A percentile compares a stretch with the other conserved stretches of the same genome.
phyloP scores from a whole-genome alignment of 2,888 invertebrate species.

The Scaptomyza cyrtandrae region DNA sequence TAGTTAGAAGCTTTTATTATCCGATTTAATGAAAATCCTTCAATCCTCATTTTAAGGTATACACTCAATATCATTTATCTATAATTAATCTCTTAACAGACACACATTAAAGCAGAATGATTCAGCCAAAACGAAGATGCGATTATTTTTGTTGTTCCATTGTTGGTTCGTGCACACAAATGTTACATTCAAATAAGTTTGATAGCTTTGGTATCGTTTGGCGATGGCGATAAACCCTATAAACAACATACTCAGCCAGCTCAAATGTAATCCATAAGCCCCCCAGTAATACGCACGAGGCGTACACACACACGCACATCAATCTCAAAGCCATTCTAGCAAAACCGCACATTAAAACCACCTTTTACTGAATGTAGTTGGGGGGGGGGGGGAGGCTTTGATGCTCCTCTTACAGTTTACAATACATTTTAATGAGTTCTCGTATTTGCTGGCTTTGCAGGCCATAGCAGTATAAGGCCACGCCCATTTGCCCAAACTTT shows the following conservation, averaged over 20 bases:
- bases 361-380: slow-evolving; percentile 32
- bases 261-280: slow-evolving; percentile 43
- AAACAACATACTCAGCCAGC: slow-evolving; percentile 48
- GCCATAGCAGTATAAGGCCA: slow-evolving; percentile 12
- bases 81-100: not conserved
- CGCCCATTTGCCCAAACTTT: slow-evolving; percentile 28
- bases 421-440: slow-evolving; percentile 72
- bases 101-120: not conserved
- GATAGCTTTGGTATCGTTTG: slow-evolving; percentile 37
- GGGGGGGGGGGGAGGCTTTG: not conserved
- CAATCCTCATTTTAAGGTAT: too few species aligned
- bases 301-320: slow-evolving; percentile 23
- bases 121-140: slow-evolving; percentile 6
- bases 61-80: not conserved
- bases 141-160: slow-evolving; percentile 20
- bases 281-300: slow-evolving; percentile 10
- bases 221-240: slow-evolving; percentile 47
- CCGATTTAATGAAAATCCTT: too few species aligned
- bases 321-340: slow-evolving; percentile 34
- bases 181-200: slow-evolving; percentile 36
- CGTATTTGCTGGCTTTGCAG: slow-evolving; percentile 33
- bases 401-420: slow-evolving; percentile 44
- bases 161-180: slow-evolving; percentile 17
- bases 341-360: slow-evolving; percentile 45
- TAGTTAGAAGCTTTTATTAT: too few species aligned